Conservation (phyloP, 2,113 vertebrate genomes). For the Stomatorhinus ivindoensis region DNA sequence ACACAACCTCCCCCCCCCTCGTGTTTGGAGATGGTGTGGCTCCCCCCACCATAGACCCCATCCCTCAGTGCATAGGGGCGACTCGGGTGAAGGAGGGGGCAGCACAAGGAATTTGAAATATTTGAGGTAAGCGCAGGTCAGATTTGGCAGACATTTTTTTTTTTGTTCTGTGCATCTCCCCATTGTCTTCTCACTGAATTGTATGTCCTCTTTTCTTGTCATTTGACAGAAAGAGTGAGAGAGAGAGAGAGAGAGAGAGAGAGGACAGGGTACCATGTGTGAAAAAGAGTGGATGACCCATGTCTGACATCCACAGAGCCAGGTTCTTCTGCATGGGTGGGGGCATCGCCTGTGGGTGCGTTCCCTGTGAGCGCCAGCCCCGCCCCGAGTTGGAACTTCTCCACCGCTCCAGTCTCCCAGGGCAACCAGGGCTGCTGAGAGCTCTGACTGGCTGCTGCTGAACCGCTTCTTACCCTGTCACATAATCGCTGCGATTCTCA, state of each 20-base stretch:
- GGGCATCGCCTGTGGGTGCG: neutral
- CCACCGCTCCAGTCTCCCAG: slow-evolving; percentile 17
- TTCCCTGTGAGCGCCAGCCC: neutral
- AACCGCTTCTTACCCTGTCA: slow-evolving; percentile 3
- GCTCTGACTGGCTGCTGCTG: slow-evolving; percentile 9
- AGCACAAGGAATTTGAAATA: neutral
- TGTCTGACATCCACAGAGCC: neutral
- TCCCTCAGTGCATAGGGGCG: neutral
- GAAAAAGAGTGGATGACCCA: neutral
- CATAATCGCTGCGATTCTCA: neutral
- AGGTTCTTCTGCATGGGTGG: neutral
- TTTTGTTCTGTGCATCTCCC: neutral
- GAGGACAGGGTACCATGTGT: neutral
- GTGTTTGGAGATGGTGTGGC: neutral
- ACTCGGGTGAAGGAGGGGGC: neutral
- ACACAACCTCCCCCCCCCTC: neutral
- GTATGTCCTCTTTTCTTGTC: neutral
- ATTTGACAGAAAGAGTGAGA: neutral
- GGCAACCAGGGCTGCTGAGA: slow-evolving; percentile 20
- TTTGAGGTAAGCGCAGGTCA: neutral
- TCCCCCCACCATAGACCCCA: neutral
- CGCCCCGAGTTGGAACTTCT: slow-evolving; percentile 17
- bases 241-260: neutral
- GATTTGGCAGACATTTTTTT: neutral
- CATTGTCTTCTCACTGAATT: neutral